A percentile compares a stretch with the other conserved stretches of the same genome.
Evolutionary conservation across 2,888 invertebrate species (phyloP).

Genomic region (Maniola hyperantus): DNA sequence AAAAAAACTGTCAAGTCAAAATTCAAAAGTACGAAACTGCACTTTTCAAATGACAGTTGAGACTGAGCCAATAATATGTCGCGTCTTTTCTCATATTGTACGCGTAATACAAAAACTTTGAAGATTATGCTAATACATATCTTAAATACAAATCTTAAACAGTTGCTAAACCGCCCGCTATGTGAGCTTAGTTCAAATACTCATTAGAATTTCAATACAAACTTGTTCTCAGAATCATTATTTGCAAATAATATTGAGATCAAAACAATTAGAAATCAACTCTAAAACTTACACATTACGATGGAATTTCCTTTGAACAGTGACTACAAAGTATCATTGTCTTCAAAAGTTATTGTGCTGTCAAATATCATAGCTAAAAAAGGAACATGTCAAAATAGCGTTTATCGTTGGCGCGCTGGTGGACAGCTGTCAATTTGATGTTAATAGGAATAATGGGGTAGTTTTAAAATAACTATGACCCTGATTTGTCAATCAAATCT

Average conservation of each 20-base stretch:
- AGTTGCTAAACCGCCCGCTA: background rate
- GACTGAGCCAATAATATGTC: no score
- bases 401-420: conserved; percentile 24
- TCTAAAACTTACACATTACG: background rate
- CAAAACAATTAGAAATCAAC: conserved; percentile 3
- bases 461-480: conserved; percentile 21
- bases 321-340: conserved; percentile 22
- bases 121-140: background rate
- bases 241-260: conserved; percentile 17
- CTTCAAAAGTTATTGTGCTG: conserved; percentile 41
- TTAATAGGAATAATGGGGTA: background rate
- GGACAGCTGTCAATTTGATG: conserved; percentile 28
- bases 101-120: no score
- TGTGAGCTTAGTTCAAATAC: conserved; percentile 8
- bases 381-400: conserved; percentile 32
- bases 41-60: no score
- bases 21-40: no score
- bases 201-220: conserved; percentile 21
- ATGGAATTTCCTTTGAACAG: conserved; percentile 12
- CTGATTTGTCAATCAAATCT: conserved; percentile 11
- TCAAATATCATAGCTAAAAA: conserved; percentile 34
- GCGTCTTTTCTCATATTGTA: no score
- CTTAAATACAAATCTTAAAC: background rate
- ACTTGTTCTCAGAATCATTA: conserved; percentile 26
- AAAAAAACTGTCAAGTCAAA: no score